Evolutionary conservation across 2,888 invertebrate genomes (phyloP), one percentile per base, ranked within the genome.

Genomic region (Meloe dianella): DNA sequence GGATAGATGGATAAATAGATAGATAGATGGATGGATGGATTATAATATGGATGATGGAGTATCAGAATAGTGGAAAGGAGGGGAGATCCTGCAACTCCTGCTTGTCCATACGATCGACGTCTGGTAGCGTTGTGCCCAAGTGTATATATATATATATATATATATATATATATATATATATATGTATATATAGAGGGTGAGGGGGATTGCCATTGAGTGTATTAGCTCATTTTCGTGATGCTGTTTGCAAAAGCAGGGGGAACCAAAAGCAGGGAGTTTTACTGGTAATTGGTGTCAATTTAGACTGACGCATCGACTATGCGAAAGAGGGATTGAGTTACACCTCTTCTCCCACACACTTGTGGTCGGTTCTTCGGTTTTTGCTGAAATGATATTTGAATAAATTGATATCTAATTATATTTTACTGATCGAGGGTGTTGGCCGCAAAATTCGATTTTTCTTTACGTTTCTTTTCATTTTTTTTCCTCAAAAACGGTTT

Each of bases 201-300:
- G 66, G 66, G 63, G 65, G 38, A 71, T 65, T 69, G 68, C 65
- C 67, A 68, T 77, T 78, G 80, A 80, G 80, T 80, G 79, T 82
- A 83, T 83, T 83, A 82, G 82, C 82, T 83, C 82, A 83, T 83
- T 83, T 82, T 82, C 83, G 82, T 81, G 82, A 83, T 83, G 82
- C 81, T 83, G 82, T 83, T 82, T 83, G 82, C 82, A 78, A 81
- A 81, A 80, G 77, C 76, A 38, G 70, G 77, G 77, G 82, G 75
- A 78, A 77, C 78, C 76, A 75, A 76, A 77, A 78, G 80, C 78
- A 81, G 83, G 81, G 83, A 83, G 86, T 86, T 87, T 87, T 87
- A 84, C 87, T 87, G 87, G 87, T 87, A 87, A 87, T 87, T 87
- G 87, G 87, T 87, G 87, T 87, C 87, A 87, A 87, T 87, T 87